Evolutionary conservation across 2,797 vertebrate genomes (phyloP), one percentile per base, ranked within the genome.

Genomic region (Chromobotia macracanthus): DNA sequence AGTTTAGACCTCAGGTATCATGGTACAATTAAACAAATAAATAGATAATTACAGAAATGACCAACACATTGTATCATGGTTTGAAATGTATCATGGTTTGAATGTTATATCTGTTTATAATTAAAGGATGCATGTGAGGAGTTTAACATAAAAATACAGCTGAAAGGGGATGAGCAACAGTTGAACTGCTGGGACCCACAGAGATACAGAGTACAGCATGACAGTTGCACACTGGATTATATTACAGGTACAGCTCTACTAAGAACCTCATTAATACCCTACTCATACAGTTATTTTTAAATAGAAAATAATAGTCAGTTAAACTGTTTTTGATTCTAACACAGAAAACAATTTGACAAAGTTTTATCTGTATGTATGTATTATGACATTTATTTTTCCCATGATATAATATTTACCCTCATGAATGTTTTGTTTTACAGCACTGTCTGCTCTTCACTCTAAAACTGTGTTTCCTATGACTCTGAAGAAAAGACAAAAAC

Each of bases 51-150:
- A 9, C 13, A 64, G 50, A 31, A 71, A 69, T 79, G 55, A 18
- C 1, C 13, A 21, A 3, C 6, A 28, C 13, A 21, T 56, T 31
- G 31, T 5, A 31, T 1, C 31, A 16, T 25, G 18, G 69, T 15
- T 19, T 76, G 44, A 48, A 5, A 55, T 23, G 55, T 11, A 6
- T 23, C 55, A 23, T 25, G 55, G 21, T 58, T 25, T 58, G 21
- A 58, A 28, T 28, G 56, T 13, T 11, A 0, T 53, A 2, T 74
- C 3, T 16, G 6, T 80, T 72, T 79, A 31, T 75, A 35, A 13
- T 77, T 82, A 5, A 28, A 96, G 95, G 87, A 84, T 46, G 93
- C 94, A 63, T 96, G 95, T 89, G 90, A 92, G 70, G 55, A 79
- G 0, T 96, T 96, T 79, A 76, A 89, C 0, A 81, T 96, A 78